phyloP scores from a whole-genome alignment of 2,888 invertebrate species.

The Petrolisthes manimaculis region DNA sequence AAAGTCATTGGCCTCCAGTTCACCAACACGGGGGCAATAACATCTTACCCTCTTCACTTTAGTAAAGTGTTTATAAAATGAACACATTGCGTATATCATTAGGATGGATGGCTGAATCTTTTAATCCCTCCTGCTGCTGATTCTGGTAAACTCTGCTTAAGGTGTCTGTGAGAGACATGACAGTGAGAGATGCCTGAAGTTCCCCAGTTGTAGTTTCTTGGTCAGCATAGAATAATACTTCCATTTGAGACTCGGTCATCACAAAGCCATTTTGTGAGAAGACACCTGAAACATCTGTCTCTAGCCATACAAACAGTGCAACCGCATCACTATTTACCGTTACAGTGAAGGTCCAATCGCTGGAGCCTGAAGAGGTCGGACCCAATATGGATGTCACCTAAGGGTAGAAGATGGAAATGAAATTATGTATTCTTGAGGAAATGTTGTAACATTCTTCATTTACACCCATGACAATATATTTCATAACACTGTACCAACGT shows the following conservation, averaged over 20 bases:
- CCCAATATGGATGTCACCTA: conserved; percentile 29
- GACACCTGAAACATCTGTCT: conserved; percentile 51
- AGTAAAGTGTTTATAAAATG: neutral
- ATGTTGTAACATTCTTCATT: no score
- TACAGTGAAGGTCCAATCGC: conserved; percentile 47
- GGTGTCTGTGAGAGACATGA: conserved; percentile 48
- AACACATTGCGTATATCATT: conserved; percentile 37
- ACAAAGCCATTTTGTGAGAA: conserved; percentile 66
- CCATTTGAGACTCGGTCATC: conserved; percentile 21
- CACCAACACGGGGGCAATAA: no score
- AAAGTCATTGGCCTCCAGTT: no score
- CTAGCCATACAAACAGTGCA: conserved; percentile 65
- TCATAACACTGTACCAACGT: no score
- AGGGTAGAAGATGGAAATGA: neutral
- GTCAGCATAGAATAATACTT: conserved; percentile 40
- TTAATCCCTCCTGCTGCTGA: neutral
- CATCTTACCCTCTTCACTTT: no score
- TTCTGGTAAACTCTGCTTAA: neutral
- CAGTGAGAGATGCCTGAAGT: conserved; percentile 29
- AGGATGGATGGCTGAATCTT: neutral
- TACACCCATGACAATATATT: no score
- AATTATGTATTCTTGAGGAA: no score
- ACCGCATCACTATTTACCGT: conserved; percentile 35
- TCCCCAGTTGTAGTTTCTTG: conserved; percentile 18
- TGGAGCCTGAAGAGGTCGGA: neutral